These are phyloP conservation scores for Medauroidea extradentata DNA, from an alignment of 1,140 invertebrate species.

Conservation along the genomic window DNA sequence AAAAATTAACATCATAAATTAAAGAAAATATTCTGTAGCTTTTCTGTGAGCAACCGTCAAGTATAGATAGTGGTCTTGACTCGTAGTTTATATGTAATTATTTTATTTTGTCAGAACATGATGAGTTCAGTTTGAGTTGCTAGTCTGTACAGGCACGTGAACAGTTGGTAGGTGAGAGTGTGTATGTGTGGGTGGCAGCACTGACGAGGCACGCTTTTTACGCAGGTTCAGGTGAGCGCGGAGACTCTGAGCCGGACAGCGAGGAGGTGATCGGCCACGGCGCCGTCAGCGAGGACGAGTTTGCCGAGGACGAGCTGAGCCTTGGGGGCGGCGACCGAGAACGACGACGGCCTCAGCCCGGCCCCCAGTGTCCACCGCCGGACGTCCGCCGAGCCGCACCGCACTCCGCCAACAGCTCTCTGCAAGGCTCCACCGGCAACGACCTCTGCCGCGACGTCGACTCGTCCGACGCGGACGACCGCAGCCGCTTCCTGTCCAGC, in stretches of 20 bases:
- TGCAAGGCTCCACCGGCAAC: constrained; percentile 25
- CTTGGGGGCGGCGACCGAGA: constrained; percentile 42
- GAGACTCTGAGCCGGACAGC: constrained; percentile 52
- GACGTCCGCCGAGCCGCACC: background rate
- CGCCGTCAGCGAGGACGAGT: constrained; percentile 59
- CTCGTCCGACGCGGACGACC: constrained; percentile 32
- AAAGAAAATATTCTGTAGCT: too few relatives aligned
- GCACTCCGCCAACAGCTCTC: constrained; percentile 20
- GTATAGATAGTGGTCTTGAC: too few relatives aligned
- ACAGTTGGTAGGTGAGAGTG: background rate
- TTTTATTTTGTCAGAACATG: too few relatives aligned
- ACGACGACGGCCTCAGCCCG: constrained; percentile 17
- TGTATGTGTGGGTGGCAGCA: too few relatives aligned
- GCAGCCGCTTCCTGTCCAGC: too few relatives aligned
- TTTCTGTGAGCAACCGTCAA: too few relatives aligned
- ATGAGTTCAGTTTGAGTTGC: too few relatives aligned
- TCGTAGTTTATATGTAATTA: too few relatives aligned
- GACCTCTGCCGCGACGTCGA: constrained; percentile 26
- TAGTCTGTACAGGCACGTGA: too few relatives aligned
- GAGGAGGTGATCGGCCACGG: constrained; percentile 48
- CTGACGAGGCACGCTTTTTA: too few relatives aligned
- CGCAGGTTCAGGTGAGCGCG: constrained; percentile 38
- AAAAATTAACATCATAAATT: too few relatives aligned
- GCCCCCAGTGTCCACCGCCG: background rate
- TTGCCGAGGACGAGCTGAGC: constrained; percentile 62